Percentiles rank a stretch among this genome's conserved stretches.
Evolutionary conservation across 2,888 invertebrate species (phyloP).

Genomic region (Hemicrepidius hirtus): DNA sequence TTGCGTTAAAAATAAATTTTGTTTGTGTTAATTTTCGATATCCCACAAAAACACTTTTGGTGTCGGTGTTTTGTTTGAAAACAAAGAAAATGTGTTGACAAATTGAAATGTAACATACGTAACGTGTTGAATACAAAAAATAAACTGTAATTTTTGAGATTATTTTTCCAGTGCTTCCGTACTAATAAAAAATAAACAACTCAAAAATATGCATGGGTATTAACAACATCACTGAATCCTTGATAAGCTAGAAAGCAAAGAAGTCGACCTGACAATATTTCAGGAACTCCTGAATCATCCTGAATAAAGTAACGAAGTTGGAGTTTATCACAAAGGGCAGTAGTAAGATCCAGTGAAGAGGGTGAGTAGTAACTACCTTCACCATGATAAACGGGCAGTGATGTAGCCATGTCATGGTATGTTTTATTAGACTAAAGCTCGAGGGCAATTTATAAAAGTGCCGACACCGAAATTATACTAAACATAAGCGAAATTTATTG

Average conservation of each 20-base stretch:
- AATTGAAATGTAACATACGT: not conserved
- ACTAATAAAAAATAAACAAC: slow-evolving; percentile 24
- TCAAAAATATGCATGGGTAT: slow-evolving; percentile 9
- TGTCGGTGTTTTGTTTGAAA: not conserved
- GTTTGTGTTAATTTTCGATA: not conserved
- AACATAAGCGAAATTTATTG: slow-evolving; percentile 61
- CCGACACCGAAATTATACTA: slow-evolving; percentile 59
- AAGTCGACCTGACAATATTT: slow-evolving; percentile 32
- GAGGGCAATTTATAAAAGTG: slow-evolving; percentile 59
- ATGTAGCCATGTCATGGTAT: slow-evolving; percentile 55
- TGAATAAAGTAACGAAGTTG: slow-evolving; percentile 39
- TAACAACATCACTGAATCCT: slow-evolving; percentile 17
- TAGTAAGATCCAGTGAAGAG: slow-evolving; percentile 39
- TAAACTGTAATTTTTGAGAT: slow-evolving; percentile 7
- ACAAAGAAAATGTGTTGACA: slow-evolving; percentile 6
- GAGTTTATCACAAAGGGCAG: slow-evolving; percentile 37
- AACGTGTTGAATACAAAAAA: not conserved
- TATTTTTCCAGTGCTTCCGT: slow-evolving; percentile 7
- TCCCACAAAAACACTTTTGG: not conserved
- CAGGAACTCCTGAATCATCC: slow-evolving; percentile 34
- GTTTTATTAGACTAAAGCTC: slow-evolving; percentile 59
- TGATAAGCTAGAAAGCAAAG: slow-evolving; percentile 7
- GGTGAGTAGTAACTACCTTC: slow-evolving; percentile 51
- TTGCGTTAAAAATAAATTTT: not conserved
- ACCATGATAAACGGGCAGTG: slow-evolving; percentile 55